These are phyloP conservation scores for Zapornia atra DNA, from an alignment of 2,113 vertebrate species.

Conservation along the genomic window DNA sequence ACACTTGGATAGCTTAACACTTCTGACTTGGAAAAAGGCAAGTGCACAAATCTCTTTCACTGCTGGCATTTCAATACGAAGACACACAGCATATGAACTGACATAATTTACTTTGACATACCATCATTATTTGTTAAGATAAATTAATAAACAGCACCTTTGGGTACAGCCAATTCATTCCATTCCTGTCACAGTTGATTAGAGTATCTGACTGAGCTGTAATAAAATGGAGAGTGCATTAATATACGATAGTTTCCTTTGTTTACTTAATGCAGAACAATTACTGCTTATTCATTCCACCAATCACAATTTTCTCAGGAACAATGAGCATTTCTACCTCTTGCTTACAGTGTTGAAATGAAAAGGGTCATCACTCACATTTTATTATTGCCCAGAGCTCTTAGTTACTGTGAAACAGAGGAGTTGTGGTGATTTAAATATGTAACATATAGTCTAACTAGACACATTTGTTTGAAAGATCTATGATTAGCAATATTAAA, in stretches of 20 bases:
- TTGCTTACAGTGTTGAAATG: conserved; percentile 60
- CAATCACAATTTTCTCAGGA: conserved; percentile 65
- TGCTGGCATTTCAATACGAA: conserved; percentile 32
- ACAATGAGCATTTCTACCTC: conserved; percentile 42
- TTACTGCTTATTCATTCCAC: conserved; percentile 70
- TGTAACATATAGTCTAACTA: conserved; percentile 47
- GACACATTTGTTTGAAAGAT: conserved; percentile 55
- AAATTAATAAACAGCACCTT: conserved; percentile 78
- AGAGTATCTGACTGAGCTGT: conserved; percentile 58
- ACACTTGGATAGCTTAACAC: not conserved
- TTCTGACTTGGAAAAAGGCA: conserved; percentile 9
- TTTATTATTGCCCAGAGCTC: conserved; percentile 73
- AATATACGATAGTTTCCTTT: conserved; percentile 61
- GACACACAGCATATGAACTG: conserved; percentile 24
- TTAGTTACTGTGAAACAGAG: conserved; percentile 58
- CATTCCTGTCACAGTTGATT: conserved; percentile 62
- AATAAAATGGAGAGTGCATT: conserved; percentile 65
- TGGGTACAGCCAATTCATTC: conserved; percentile 69
- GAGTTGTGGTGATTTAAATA: conserved; percentile 60
- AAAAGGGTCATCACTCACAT: conserved; percentile 69
- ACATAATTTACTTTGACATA: conserved; percentile 69
- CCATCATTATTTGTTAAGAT: conserved; percentile 71
- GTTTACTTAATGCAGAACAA: conserved; percentile 73
- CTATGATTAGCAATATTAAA: conserved; percentile 49
- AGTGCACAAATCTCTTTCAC: not conserved